A percentile compares a stretch with the other conserved stretches of the same genome.
Conservation (phyloP, 1,140 invertebrate species). For the Eriocheir sinensis region DNA sequence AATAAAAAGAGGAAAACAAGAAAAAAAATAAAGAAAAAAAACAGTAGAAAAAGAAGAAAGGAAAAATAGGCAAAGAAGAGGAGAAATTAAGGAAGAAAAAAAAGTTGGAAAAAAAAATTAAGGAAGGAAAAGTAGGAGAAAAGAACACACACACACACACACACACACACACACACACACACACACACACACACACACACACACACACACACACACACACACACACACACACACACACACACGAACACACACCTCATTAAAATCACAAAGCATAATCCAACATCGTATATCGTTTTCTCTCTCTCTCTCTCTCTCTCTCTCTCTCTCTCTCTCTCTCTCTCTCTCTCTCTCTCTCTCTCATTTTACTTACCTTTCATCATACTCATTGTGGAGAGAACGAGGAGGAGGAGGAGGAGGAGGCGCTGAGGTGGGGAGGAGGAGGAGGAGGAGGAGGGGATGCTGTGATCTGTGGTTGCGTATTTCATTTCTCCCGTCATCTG, state of each 20-base stretch:
- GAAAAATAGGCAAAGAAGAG: too few relatives aligned
- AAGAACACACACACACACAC: background rate
- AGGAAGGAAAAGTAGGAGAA: too few relatives aligned
- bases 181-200: too few relatives aligned
- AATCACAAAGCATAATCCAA: background rate
- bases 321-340: background rate
- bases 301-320: background rate
- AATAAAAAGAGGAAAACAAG: too few relatives aligned
- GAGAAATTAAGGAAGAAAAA: too few relatives aligned
- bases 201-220: too few relatives aligned
- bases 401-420: background rate
- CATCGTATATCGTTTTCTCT: background rate
- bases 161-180: too few relatives aligned
- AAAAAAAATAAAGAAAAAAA: too few relatives aligned
- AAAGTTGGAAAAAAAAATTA: too few relatives aligned
- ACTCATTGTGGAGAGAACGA: background rate
- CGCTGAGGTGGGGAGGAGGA: background rate
- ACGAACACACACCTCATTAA: background rate
- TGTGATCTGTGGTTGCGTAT: too few relatives aligned
- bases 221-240: background rate
- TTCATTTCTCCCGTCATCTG: background rate
- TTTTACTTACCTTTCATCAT: background rate
- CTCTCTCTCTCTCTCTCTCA: background rate
- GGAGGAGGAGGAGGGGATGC: background rate
- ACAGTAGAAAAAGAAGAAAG: too few relatives aligned